Percentiles rank a stretch among this genome's conserved stretches.
Evolutionary conservation across 2,797 vertebrate genomes (phyloP).

Genomic region (Xenopus petersii): DNA sequence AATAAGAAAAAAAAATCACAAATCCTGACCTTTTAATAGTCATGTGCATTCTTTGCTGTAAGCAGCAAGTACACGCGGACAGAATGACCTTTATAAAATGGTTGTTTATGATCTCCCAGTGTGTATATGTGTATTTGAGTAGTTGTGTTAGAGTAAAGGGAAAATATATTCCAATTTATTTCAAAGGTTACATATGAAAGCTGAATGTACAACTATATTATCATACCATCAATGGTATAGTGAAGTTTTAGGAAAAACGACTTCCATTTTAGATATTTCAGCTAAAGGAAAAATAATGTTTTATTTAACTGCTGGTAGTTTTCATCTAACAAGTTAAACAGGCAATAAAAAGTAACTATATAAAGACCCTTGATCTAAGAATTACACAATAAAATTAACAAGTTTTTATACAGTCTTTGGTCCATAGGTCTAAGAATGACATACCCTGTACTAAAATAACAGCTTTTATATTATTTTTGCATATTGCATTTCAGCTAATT

Average conservation of each 20-base stretch:
- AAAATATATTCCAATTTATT: slow-evolving; percentile 76
- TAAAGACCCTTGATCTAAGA: too few species aligned
- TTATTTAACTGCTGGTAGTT: background rate
- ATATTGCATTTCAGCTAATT: too few species aligned
- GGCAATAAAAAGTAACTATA: too few species aligned
- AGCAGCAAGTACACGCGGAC: slow-evolving; percentile 55
- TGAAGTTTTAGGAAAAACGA: background rate
- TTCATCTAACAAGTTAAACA: too few species aligned
- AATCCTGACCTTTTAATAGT: slow-evolving; percentile 50
- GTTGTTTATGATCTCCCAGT: slow-evolving; percentile 68
- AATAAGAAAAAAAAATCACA: slow-evolving; percentile 48
- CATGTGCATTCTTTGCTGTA: slow-evolving; percentile 50
- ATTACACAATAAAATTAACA: too few species aligned
- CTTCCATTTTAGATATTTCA: slow-evolving; percentile 8
- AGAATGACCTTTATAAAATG: slow-evolving; percentile 70
- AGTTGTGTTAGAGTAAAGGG: slow-evolving; percentile 54
- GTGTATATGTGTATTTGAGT: slow-evolving; percentile 51
- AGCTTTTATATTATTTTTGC: too few species aligned
- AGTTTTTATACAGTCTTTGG: too few species aligned
- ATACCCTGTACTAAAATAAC: too few species aligned
- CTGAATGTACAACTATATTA: slow-evolving; percentile 68
- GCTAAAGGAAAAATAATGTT: background rate
- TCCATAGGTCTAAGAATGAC: too few species aligned
- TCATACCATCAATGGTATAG: slow-evolving; percentile 47
- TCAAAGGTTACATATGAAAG: slow-evolving; percentile 76